These are phyloP conservation scores for Heterotis niloticus DNA, from an alignment of 2,113 vertebrate species.

Conservation along the genomic window DNA sequence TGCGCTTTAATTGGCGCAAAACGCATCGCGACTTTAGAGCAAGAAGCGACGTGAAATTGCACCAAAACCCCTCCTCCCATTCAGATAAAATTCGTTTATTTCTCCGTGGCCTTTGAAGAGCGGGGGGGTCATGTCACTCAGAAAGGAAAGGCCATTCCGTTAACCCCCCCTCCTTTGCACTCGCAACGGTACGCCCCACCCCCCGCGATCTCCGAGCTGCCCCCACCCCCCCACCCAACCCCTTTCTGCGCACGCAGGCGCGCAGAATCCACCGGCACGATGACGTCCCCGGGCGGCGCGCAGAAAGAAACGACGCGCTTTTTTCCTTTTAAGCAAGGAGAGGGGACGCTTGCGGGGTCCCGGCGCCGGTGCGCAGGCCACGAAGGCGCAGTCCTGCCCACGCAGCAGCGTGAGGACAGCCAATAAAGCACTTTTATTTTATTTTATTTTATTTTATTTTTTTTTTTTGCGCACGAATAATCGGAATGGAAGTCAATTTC, in stretches of 20 bases:
- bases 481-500: too few relatives aligned
- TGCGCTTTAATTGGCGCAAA: slow-evolving; percentile 49
- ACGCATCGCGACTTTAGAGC: slow-evolving; percentile 55
- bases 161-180: slow-evolving; percentile 40
- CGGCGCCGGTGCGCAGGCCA: slow-evolving; percentile 63
- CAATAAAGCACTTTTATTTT: too few relatives aligned
- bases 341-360: slow-evolving; percentile 58
- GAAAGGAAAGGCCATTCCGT: slow-evolving; percentile 62
- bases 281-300: slow-evolving; percentile 61
- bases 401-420: too few relatives aligned
- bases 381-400: slow-evolving; percentile 38
- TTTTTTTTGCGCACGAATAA: too few relatives aligned
- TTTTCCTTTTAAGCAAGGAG: slow-evolving; percentile 59
- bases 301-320: slow-evolving; percentile 64
- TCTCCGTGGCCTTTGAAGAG: slow-evolving; percentile 69
- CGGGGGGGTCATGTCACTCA: slow-evolving; percentile 73
- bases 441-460: too few relatives aligned
- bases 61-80: slow-evolving; percentile 53
- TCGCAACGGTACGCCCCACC: slow-evolving; percentile 31
- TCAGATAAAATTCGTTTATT: slow-evolving; percentile 65
- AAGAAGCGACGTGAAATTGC: slow-evolving; percentile 45
- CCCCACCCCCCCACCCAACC: too few relatives aligned
- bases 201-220: slow-evolving; percentile 44
- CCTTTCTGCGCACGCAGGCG: slow-evolving; percentile 32
- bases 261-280: slow-evolving; percentile 46